Conservation (phyloP, 2,797 vertebrate species). For the Ptychadena robeensis region DNA sequence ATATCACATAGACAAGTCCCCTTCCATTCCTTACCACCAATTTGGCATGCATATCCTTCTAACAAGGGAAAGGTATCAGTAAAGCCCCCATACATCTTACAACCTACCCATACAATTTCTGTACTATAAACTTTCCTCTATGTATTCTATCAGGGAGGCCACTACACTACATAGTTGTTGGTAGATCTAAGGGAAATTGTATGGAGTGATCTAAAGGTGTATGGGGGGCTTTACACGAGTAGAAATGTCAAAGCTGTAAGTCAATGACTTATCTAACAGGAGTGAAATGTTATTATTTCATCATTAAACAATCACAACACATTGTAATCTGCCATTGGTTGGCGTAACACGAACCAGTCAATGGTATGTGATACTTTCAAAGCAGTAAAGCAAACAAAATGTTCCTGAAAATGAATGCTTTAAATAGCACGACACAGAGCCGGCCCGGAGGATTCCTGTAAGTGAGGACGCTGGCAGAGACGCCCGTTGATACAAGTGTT, state of each 20-base stretch:
- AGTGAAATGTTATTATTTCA: constrained; percentile 23
- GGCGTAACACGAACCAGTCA: not conserved
- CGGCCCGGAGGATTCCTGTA: constrained; percentile 9
- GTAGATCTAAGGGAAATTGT: too few relatives aligned
- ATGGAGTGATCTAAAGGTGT: too few relatives aligned
- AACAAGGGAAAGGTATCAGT: not conserved
- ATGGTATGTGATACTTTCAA: constrained; percentile 30
- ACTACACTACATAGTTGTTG: too few relatives aligned
- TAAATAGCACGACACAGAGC: constrained; percentile 30
- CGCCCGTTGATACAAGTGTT: not conserved
- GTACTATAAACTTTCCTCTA: too few relatives aligned
- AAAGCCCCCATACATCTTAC: too few relatives aligned
- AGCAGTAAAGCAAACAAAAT: constrained; percentile 49
- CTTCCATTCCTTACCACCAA: not conserved
- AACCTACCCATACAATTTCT: too few relatives aligned
- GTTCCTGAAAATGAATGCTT: constrained; percentile 38
- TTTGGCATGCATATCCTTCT: not conserved
- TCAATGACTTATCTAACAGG: not conserved
- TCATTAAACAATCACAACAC: constrained; percentile 9
- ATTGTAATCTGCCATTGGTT: constrained; percentile 37
- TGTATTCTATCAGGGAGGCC: too few relatives aligned
- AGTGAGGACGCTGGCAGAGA: constrained; percentile 14
- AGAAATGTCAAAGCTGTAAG: constrained; percentile 7
- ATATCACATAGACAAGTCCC: not conserved
- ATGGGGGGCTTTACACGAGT: not conserved